Base-by-base conservation (phyloP, 2,888 invertebrate species). In the Cephus spinipes region DNA sequence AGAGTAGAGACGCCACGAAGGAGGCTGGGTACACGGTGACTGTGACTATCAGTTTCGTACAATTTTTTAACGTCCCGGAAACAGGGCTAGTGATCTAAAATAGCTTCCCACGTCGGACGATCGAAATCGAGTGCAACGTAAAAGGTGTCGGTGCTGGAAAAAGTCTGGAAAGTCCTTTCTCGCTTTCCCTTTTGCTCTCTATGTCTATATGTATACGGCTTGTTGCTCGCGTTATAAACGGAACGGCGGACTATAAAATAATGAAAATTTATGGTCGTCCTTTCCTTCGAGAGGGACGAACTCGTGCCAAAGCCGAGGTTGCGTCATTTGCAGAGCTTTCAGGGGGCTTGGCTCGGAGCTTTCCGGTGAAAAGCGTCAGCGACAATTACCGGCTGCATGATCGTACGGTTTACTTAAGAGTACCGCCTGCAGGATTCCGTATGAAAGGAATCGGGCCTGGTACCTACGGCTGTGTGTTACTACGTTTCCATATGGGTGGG, bases 251-350 rank as follows among this genome's bases (percentile, higher is more conserved):
- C 88, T 89, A 86, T 87, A 86, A 89, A 89, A 89, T 89, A 89
- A 89, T 89, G 89, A 89, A 87, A 89, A 89, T 89, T 88, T 89
- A 89, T 87, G 82, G 85, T 77, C 76, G 74, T 34, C 81, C 75
- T 77, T 79, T 80, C 79, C 77, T 79, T 77, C 79, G 79, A 79
- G 81, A 74, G 75, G 73, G 80, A 82, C 77, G 84, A 84, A 83
- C 83, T 15, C 40, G 40, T 40, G 40, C 40, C 79, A 83, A 82
- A 81, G 80, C 83, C 81, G 82, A 84, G 83, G 81, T 84, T 82
- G 84, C 86, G 87, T 87, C 88, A 89, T 89, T 89, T 89, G 87
- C 88, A 83, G 87, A 88, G 88, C 86, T 88, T 88, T 88, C 86
- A 86, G 83, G 81, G 81, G 85, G 87, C 87, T 88, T 87, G 86